These are phyloP conservation scores for Dryadula phaetusa DNA, from an alignment of 2,888 invertebrate species.

Conservation along the genomic window DNA sequence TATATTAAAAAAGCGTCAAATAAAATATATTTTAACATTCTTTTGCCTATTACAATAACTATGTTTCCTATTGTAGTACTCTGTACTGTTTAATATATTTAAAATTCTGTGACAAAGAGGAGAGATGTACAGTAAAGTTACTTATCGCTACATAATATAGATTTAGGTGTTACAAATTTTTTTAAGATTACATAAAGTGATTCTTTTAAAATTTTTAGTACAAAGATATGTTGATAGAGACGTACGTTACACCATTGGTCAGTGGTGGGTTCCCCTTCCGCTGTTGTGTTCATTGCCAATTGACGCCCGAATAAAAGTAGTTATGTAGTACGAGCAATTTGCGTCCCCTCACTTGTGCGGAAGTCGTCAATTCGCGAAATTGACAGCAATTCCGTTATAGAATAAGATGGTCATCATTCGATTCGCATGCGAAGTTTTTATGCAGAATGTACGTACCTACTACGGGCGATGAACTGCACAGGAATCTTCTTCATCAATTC, in stretches of 20 bases:
- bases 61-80: too few species aligned
- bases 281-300: slow-evolving; percentile 57
- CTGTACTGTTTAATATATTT: too few species aligned
- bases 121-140: background rate
- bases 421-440: slow-evolving; percentile 41
- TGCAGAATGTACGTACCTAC: background rate
- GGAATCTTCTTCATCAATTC: background rate
- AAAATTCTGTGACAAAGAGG: too few species aligned
- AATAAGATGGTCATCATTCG: slow-evolving; percentile 48
- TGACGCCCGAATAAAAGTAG: slow-evolving; percentile 58
- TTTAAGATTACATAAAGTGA: background rate
- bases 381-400: slow-evolving; percentile 56
- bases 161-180: too few species aligned
- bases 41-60: too few species aligned
- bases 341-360: slow-evolving; percentile 62
- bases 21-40: too few species aligned
- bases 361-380: slow-evolving; percentile 74
- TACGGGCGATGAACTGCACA: slow-evolving; percentile 8
- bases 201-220: background rate
- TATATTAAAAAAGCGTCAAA: too few species aligned
- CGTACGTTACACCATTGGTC: slow-evolving; percentile 35
- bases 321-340: slow-evolving; percentile 60
- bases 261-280: slow-evolving; percentile 48
- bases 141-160: too few species aligned
- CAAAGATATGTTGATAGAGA: slow-evolving; percentile 2